These are phyloP conservation scores for Momotus momota DNA, from an alignment of 2,797 vertebrate genomes.

Conservation along the genomic window DNA sequence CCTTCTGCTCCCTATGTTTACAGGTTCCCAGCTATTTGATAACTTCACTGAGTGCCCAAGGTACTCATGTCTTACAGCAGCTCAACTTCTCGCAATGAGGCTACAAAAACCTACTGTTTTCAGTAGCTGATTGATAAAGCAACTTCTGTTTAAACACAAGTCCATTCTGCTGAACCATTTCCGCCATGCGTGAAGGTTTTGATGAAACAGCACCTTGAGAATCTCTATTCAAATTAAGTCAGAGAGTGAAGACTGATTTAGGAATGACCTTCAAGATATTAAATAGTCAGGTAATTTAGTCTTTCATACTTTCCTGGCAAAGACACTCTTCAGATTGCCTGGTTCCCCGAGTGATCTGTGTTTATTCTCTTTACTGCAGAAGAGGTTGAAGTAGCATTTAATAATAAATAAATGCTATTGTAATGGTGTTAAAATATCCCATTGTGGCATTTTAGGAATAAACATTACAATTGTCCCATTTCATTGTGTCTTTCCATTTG, in stretches of 20 bases:
- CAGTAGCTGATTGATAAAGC: neutral
- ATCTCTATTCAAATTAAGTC: neutral
- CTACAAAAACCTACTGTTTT: neutral
- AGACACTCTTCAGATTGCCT: neutral
- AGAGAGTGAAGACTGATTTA: neutral
- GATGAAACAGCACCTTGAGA: neutral
- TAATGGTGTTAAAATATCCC: neutral
- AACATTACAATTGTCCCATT: neutral
- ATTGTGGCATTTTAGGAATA: neutral
- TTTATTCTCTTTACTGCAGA: neutral
- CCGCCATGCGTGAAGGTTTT: neutral
- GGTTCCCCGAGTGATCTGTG: neutral
- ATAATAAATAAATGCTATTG: neutral
- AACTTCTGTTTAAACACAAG: neutral
- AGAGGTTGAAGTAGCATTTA: neutral
- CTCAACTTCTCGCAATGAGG: neutral
- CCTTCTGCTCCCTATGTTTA: neutral
- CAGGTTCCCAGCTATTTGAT: neutral
- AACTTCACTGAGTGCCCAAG: neutral
- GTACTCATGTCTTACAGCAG: neutral
- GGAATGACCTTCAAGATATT: neutral
- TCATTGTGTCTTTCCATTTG: neutral
- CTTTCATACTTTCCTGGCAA: neutral
- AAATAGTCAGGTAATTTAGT: neutral
- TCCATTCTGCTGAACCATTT: neutral